Percentiles rank a stretch among this genome's conserved stretches.
Conservation (phyloP, 2,888 invertebrate genomes). For the Mimachlamys varia region DNA sequence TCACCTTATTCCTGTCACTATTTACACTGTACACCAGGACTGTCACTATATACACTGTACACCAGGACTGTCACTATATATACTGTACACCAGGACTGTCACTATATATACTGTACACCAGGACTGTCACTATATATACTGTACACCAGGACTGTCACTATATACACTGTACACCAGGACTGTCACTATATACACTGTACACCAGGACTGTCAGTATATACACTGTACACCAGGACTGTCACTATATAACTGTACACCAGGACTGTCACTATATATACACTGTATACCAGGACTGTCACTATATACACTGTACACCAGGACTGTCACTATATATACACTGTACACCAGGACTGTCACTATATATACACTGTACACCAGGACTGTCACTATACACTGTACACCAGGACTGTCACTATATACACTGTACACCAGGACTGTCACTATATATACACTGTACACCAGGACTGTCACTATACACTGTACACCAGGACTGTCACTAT, state of each 20-base stretch:
- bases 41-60: too few species aligned
- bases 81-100: too few species aligned
- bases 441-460: background rate
- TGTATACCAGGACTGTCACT: too few species aligned
- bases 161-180: background rate
- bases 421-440: background rate
- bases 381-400: background rate
- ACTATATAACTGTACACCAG: background rate
- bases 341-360: too few species aligned
- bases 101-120: too few species aligned
- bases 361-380: background rate
- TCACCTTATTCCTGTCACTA: background rate
- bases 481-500: background rate
- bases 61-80: constrained; percentile 12
- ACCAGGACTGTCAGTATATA: background rate
- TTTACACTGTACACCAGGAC: too few species aligned
- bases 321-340: background rate
- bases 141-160: too few species aligned
- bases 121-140: constrained; percentile 14
- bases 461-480: background rate
- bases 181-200: background rate
- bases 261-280: background rate
- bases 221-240: too few species aligned
- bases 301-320: background rate
- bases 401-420: constrained; percentile 6